phyloP scores from a whole-genome alignment of 2,797 vertebrate species.

The Lepilemur septentrionalis region DNA sequence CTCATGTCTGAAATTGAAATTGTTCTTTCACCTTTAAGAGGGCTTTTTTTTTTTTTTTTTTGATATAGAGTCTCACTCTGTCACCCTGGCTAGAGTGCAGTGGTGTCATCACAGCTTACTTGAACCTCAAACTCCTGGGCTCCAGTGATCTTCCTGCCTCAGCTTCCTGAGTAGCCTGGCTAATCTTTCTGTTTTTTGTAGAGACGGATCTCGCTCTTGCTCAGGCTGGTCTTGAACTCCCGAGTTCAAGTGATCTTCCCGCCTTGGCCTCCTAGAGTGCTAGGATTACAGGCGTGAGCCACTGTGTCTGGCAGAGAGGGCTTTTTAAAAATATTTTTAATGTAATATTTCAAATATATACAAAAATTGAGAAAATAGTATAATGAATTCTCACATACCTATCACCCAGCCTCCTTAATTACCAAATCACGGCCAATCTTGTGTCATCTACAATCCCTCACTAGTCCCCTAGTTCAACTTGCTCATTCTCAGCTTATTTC shows the following conservation, averaged over 20 bases:
- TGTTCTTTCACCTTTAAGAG: neutral
- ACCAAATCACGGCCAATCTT: neutral
- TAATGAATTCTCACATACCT: neutral
- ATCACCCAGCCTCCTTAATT: neutral
- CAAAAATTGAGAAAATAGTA: neutral
- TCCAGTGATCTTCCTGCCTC: neutral
- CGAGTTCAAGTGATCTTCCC: neutral
- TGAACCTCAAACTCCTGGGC: neutral
- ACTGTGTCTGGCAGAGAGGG: neutral
- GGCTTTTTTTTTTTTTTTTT: neutral
- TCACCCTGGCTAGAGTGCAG: neutral
- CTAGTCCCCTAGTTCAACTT: accelerated
- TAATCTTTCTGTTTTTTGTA: neutral
- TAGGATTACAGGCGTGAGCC: neutral
- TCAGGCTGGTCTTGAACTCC: neutral
- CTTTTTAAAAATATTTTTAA: neutral
- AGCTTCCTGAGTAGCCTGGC: neutral
- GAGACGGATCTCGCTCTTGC: neutral
- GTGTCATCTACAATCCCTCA: neutral
- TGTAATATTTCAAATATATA: neutral
- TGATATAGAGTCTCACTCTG: neutral
- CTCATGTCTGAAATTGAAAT: neutral
- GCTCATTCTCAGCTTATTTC: neutral
- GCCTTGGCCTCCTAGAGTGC: neutral
- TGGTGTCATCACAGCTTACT: neutral